These are phyloP conservation scores for Scelioninae gen. 2 DNA, from an alignment of 2,888 invertebrate genomes.

Conservation along the genomic window DNA sequence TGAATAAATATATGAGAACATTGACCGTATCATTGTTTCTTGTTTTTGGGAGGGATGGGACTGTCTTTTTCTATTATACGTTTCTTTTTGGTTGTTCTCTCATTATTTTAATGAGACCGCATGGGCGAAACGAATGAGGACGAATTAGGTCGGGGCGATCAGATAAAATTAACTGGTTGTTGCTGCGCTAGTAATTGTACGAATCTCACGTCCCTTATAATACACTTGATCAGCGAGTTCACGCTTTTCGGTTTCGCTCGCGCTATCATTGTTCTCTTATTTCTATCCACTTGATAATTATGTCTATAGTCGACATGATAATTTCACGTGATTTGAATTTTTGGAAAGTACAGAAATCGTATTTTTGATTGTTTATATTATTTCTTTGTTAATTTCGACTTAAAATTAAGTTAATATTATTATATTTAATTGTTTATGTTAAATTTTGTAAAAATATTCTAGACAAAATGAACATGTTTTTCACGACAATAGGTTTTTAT, in stretches of 20 bases:
- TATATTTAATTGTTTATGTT: conserved; percentile 18
- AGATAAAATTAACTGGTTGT: conserved; percentile 12
- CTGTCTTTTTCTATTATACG: conserved; percentile 1
- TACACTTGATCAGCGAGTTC: conserved; percentile 14
- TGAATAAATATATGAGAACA: conserved; percentile 48
- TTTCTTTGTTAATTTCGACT: too few species aligned
- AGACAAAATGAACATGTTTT: too few species aligned
- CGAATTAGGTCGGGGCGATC: conserved; percentile 4
- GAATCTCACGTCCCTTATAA: conserved; percentile 42
- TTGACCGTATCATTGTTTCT: conserved; percentile 54
- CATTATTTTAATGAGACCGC: conserved; percentile 2
- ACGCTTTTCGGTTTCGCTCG: conserved; percentile 15
- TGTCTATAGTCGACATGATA: conserved; percentile 41
- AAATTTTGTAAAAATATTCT: neutral
- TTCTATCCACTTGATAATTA: conserved; percentile 30
- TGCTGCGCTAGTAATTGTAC: conserved; percentile 33
- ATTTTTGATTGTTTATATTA: neutral
- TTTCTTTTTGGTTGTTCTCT: conserved; percentile 18
- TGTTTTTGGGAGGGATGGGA: conserved; percentile 32
- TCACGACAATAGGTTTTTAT: neutral
- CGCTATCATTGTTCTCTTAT: conserved; percentile 25
- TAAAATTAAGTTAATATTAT: too few species aligned
- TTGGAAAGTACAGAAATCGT: conserved; percentile 1
- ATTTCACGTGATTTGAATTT: conserved; percentile 54
- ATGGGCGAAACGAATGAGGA: conserved; percentile 25